A percentile compares a stretch with the other conserved stretches of the same genome.
Conservation (phyloP, 2,888 invertebrate genomes). For the Monoplex corrugatus region DNA sequence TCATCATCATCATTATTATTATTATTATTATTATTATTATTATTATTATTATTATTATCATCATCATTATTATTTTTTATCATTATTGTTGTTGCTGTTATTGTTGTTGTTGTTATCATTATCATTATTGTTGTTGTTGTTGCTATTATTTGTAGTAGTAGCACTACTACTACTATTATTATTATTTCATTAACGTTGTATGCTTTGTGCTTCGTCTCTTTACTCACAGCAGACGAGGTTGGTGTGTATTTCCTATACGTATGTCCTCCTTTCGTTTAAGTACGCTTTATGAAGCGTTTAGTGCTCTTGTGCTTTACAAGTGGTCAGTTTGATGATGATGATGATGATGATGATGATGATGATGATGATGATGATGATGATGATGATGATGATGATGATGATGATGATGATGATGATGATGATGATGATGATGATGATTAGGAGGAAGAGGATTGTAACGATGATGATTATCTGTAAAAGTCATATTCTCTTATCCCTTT, state of each 20-base stretch:
- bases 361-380: conserved; percentile 38
- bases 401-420: conserved; percentile 43
- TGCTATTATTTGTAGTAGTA: too few species aligned
- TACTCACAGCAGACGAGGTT: too few species aligned
- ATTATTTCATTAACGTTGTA: too few species aligned
- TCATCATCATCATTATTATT: background rate
- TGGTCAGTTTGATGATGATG: background rate
- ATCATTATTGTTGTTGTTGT: background rate
- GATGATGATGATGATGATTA: too few species aligned
- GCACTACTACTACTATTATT: too few species aligned
- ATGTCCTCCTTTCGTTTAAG: too few species aligned
- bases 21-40: background rate
- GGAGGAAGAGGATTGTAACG: background rate
- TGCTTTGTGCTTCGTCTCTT: too few species aligned
- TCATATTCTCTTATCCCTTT: background rate
- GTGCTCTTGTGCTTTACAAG: too few species aligned
- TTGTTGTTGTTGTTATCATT: background rate
- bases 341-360: conserved; percentile 34
- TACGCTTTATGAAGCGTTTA: too few species aligned
- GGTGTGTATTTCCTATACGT: too few species aligned
- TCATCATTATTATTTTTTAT: background rate
- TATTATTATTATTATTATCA: background rate
- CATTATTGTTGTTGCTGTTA: background rate
- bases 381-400: conserved; percentile 41
- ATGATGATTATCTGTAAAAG: too few species aligned